Evolutionary conservation across 1,140 invertebrate genomes (phyloP), one percentile per base, ranked within the genome.

Genomic region (Megalopta genalis): DNA sequence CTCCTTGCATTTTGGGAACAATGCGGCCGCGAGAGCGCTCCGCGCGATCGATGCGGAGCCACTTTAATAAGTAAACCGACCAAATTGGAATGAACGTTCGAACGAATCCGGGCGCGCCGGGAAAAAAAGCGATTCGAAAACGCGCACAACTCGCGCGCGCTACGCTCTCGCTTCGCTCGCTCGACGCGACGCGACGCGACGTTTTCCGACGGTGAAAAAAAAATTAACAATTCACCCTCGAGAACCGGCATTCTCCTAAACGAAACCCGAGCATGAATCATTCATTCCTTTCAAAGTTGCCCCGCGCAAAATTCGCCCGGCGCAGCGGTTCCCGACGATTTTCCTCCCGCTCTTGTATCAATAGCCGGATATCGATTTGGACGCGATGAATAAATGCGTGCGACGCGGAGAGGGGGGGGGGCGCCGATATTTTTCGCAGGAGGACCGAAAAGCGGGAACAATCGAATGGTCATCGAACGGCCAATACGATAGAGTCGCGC

Each of bases 161-260:
- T n/a, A 10, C 2, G 42, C 42, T 9, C 42, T 9, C 32, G 32
- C 32, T 32, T 4, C 32, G 32, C 32, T 32, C 32, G 32, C 1
- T 46, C 42, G 42, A 12, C 42, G 42, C 42, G 42, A 12, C 42
- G 49, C 42, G 10, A 14, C 42, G n/a, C n/a, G 14, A 2, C 16
- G 49, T 52, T 52, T 6, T 7, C 49, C 42, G 42, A 46, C 42
- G n/a, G 42, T 10, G 42, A 52, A 21, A 76, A 46, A 52, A 21
- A 76, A 46, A 37, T 75, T 76, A 76, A 76, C 32, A 76, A 76
- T 69, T 46, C 54, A 60, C 32, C 39, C 27, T 8, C 37, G 25
- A 46, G 39, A 10, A n/a, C 9, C 25, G 8, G 18, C 5, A 25
- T 46, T 76, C 37, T 46, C 68, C 52, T 46, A 42, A 69, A 76